Percentiles rank a stretch among this genome's conserved stretches.
These are phyloP conservation scores for Oryzias dopingdopingensis DNA, from an alignment of 2,797 vertebrate genomes.

Conservation along the genomic window DNA sequence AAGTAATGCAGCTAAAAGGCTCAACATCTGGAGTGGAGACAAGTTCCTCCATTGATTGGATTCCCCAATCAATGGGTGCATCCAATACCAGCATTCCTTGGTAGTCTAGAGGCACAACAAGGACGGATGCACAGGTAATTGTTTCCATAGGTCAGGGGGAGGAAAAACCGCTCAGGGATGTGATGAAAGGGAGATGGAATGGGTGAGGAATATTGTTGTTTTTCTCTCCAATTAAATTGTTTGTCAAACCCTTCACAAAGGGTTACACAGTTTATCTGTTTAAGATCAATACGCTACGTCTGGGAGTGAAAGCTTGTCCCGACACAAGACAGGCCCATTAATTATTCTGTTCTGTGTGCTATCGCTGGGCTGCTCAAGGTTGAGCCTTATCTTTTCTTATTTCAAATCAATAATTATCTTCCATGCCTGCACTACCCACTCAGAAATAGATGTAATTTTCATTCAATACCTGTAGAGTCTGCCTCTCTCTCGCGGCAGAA, in stretches of 20 bases:
- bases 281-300: constrained; percentile 75
- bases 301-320: constrained; percentile 72
- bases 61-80: constrained; percentile 63
- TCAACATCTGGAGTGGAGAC: constrained; percentile 69
- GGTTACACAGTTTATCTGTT: constrained; percentile 78
- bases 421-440: constrained; percentile 46
- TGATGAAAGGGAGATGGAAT: constrained; percentile 71
- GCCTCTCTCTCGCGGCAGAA: constrained; percentile 31
- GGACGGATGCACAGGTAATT: constrained; percentile 66
- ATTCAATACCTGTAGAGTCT: constrained; percentile 59
- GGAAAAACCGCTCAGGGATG: constrained; percentile 66
- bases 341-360: constrained; percentile 74
- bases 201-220: constrained; percentile 69
- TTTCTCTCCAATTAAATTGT: constrained; percentile 75
- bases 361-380: constrained; percentile 73
- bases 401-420: constrained; percentile 81
- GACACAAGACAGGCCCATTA: constrained; percentile 73
- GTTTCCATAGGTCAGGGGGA: constrained; percentile 72
- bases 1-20: constrained; percentile 56
- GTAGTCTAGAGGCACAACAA: constrained; percentile 64
- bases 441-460: constrained; percentile 71
- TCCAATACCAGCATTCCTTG: constrained; percentile 58
- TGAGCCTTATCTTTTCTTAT: constrained; percentile 80
- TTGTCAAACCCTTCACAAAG: constrained; percentile 77
- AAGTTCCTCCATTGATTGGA: constrained; percentile 69